Percentiles rank a stretch among this genome's conserved stretches.
These are phyloP conservation scores for Drosophila kohkoa DNA, from an alignment of 1,140 invertebrate species.

Conservation along the genomic window DNA sequence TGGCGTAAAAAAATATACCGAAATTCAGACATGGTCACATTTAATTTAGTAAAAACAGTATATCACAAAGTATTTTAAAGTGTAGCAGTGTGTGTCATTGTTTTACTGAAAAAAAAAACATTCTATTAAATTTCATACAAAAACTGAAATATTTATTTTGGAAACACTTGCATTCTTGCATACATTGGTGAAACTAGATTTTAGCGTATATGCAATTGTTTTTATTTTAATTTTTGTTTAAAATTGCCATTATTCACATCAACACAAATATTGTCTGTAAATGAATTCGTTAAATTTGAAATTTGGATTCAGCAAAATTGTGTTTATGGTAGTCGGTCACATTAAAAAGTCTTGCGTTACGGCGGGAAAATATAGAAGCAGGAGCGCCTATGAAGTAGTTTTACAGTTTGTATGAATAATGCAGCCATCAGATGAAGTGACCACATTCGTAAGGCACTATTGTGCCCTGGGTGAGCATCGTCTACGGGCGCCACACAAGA, in stretches of 20 bases:
- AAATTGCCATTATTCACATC: not conserved
- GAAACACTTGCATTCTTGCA: no score
- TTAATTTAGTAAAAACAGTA: not conserved
- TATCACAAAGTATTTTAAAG: no score
- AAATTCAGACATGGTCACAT: not conserved
- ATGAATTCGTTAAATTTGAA: conserved; percentile 20
- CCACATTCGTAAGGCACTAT: not conserved
- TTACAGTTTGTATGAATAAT: not conserved
- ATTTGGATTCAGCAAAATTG: not conserved
- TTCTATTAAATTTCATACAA: no score
- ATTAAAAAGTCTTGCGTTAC: not conserved
- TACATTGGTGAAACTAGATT: no score
- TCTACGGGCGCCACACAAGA: conserved; percentile 14
- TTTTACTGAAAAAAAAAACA: no score
- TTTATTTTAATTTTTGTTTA: no score
- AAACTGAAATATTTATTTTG: no score
- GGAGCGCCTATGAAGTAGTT: not conserved
- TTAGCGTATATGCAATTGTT: no score
- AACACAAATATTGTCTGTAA: conserved; percentile 33
- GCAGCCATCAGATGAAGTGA: conserved; percentile 3
- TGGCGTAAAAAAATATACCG: not conserved
- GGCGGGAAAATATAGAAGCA: conserved; percentile 26
- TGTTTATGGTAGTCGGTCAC: not conserved
- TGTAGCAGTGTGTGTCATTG: no score
- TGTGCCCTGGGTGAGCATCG: conserved; percentile 43